A percentile compares a stretch with the other conserved stretches of the same genome.
phyloP scores from a whole-genome alignment of 2,113 vertebrate genomes.

The Galemys pyrenaicus region DNA sequence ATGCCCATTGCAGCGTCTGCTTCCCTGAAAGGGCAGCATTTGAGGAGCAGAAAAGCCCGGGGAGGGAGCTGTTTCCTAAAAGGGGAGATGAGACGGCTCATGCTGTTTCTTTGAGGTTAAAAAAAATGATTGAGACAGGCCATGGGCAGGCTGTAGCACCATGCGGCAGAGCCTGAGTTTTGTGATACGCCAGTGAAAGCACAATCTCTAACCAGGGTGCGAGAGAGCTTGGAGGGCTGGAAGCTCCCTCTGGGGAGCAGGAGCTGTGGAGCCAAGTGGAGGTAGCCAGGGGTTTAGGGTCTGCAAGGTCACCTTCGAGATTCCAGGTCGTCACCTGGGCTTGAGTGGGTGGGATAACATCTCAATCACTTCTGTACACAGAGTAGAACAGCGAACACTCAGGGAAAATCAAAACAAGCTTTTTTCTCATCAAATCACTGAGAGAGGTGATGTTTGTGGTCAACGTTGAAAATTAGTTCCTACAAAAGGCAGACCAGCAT shows the following conservation, averaged over 20 bases:
- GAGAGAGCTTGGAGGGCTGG: too few relatives aligned
- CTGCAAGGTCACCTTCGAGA: too few relatives aligned
- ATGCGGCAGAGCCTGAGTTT: too few relatives aligned
- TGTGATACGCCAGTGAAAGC: too few relatives aligned
- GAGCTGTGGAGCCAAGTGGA: too few relatives aligned
- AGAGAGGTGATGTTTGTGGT: not conserved
- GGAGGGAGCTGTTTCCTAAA: too few relatives aligned
- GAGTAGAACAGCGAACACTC: not conserved
- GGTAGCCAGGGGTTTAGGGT: too few relatives aligned
- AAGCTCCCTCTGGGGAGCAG: too few relatives aligned
- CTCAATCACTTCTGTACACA: not conserved
- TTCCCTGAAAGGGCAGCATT: not conserved
- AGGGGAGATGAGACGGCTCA: too few relatives aligned
- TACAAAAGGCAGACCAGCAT: rapidly evolving
- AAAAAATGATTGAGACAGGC: too few relatives aligned
- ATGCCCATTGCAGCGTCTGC: conserved; percentile 27
- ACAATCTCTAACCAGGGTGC: too few relatives aligned
- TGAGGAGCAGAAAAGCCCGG: conserved; percentile 42
- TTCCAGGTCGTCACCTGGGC: not conserved
- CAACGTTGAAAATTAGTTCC: not conserved
- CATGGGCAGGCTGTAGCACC: too few relatives aligned
- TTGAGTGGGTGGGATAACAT: not conserved
- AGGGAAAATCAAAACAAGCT: rapidly evolving
- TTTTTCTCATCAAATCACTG: not conserved
- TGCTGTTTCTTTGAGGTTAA: not conserved